A percentile compares a stretch with the other conserved stretches of the same genome.
These are phyloP conservation scores for Danio choprae DNA, from an alignment of 2,797 vertebrate species.

Conservation along the genomic window DNA sequence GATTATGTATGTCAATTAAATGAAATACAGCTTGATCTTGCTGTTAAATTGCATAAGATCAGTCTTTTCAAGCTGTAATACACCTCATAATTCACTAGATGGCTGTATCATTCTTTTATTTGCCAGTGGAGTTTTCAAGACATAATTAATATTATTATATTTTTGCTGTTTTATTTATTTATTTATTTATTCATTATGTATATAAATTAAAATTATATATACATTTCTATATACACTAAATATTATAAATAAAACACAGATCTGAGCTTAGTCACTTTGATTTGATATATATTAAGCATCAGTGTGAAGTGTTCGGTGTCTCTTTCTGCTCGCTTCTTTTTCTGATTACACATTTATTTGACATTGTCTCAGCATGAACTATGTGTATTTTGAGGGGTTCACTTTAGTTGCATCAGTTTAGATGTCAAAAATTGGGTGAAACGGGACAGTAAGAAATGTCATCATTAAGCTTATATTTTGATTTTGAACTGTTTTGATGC, in stretches of 20 bases:
- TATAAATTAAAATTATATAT: too few species aligned
- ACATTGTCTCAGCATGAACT: neutral
- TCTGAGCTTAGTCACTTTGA: neutral
- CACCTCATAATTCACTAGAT: slow-evolving; percentile 22
- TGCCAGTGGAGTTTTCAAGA: neutral
- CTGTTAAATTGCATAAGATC: neutral
- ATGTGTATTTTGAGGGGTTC: neutral
- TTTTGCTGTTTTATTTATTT: too few species aligned
- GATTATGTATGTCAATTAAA: neutral
- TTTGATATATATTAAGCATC: neutral
- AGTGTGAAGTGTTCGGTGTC: neutral
- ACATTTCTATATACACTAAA: neutral
- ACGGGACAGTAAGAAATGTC: neutral
- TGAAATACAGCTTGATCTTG: neutral
- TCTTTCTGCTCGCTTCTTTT: neutral
- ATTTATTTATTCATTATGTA: too few species aligned
- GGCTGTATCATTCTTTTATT: neutral
- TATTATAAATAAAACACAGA: neutral
- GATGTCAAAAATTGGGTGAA: neutral
- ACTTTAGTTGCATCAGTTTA: neutral
- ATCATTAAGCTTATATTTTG: neutral
- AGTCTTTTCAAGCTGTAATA: neutral
- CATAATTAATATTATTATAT: too few species aligned
- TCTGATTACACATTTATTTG: neutral
- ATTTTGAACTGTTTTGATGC: neutral